Percentiles rank a stretch among this genome's conserved stretches.
These are phyloP conservation scores for Germaria angustata DNA, from an alignment of 2,888 invertebrate genomes.

Conservation along the genomic window DNA sequence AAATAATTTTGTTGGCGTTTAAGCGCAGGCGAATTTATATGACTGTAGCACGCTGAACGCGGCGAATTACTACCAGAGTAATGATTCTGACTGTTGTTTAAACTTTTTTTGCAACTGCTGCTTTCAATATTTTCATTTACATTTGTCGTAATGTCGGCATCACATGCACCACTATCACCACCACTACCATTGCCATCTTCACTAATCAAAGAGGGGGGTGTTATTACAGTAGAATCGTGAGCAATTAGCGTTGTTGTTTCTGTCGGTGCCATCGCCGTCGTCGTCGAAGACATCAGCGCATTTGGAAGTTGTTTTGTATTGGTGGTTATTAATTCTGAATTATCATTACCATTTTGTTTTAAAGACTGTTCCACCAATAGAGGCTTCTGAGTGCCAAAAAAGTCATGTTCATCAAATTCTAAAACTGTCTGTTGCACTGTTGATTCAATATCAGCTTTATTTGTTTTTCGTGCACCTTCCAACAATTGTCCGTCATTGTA, in stretches of 20 bases:
- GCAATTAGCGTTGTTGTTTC: constrained; percentile 41
- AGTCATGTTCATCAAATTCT: constrained; percentile 60
- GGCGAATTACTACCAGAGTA: constrained; percentile 68
- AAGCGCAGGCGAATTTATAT: constrained; percentile 50
- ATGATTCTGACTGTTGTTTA: constrained; percentile 68
- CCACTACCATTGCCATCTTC: constrained; percentile 72
- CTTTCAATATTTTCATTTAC: constrained; percentile 39
- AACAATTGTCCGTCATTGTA: not conserved
- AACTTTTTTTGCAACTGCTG: constrained; percentile 73
- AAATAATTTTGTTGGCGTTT: constrained; percentile 49
- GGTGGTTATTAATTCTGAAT: constrained; percentile 26
- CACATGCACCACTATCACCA: constrained; percentile 20
- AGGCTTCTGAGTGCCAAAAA: constrained; percentile 62
- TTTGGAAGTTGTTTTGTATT: constrained; percentile 34
- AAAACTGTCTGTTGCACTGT: constrained; percentile 60
- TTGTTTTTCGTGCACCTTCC: not conserved
- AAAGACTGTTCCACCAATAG: constrained; percentile 5
- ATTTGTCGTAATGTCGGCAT: constrained; percentile 3
- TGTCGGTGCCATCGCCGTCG: constrained; percentile 32
- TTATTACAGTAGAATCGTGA: constrained; percentile 83
- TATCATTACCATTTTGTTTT: constrained; percentile 59
- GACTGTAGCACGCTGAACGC: constrained; percentile 51
- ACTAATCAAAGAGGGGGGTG: constrained; percentile 62
- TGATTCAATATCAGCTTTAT: constrained; percentile 23
- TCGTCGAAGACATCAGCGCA: not conserved